Evolutionary conservation across 2,888 invertebrate genomes (phyloP).

Genomic region (Drosophila percnosoma): DNA sequence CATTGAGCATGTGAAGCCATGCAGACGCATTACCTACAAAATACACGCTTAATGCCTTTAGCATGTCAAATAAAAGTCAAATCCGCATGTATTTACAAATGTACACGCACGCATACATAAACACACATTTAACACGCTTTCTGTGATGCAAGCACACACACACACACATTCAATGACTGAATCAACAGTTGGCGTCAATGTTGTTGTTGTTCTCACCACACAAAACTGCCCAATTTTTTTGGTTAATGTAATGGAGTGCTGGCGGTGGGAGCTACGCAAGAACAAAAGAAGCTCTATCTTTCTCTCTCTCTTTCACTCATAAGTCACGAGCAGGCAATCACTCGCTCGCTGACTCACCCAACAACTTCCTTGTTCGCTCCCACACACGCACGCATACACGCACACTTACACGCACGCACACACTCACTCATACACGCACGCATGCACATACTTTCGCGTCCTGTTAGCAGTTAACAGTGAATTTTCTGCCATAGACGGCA

Average conservation of each 20-base stretch:
- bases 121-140: neutral
- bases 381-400: conserved; percentile 5
- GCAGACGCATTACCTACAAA: neutral
- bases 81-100: conserved; percentile 21
- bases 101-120: conserved; percentile 1
- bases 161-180: conserved; percentile 9
- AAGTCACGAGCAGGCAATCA: conserved; percentile 71
- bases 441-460: conserved; percentile 23
- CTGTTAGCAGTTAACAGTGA: conserved; percentile 28
- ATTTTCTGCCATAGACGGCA: conserved; percentile 22
- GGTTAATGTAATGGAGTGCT: neutral
- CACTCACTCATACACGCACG: conserved; percentile 16
- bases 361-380: conserved; percentile 19
- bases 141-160: conserved; percentile 1
- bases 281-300: conserved; percentile 26
- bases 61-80: conserved; percentile 42
- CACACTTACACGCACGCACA: conserved; percentile 10
- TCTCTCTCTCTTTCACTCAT: conserved; percentile 34
- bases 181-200: conserved; percentile 55
- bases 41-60: conserved; percentile 10
- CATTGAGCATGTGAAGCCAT: neutral
- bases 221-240: conserved; percentile 17
- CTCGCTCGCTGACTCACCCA: conserved; percentile 33
- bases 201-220: conserved; percentile 15
- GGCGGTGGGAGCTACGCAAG: neutral